Percentiles rank a stretch among this genome's conserved stretches.
phyloP scores from a whole-genome alignment of 2,113 vertebrate genomes.

The Prunella himalayana region DNA sequence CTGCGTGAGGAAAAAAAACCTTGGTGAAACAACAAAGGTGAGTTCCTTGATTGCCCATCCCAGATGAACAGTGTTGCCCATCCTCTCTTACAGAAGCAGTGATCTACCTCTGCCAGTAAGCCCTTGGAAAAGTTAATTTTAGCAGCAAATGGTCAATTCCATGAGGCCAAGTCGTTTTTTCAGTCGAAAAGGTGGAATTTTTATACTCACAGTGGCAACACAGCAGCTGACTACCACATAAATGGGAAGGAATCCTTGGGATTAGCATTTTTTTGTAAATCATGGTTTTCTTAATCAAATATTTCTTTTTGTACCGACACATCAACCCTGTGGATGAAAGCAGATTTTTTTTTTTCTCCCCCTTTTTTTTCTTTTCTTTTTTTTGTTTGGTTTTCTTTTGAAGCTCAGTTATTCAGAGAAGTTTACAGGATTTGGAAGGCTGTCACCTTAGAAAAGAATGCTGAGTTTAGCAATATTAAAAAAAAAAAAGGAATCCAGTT shows the following conservation, averaged over 20 bases:
- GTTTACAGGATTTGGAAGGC: conserved; percentile 64
- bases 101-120: conserved; percentile 79
- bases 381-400: neutral
- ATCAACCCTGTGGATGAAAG: conserved; percentile 68
- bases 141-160: conserved; percentile 62
- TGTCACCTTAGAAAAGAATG: conserved; percentile 53
- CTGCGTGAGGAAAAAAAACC: neutral
- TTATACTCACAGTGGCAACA: conserved; percentile 46
- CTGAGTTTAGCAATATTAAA: conserved; percentile 64
- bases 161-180: conserved; percentile 40
- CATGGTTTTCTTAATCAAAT: conserved; percentile 42
- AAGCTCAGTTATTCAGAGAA: conserved; percentile 57
- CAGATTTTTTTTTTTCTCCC: accelerated
- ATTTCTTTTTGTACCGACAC: conserved; percentile 59
- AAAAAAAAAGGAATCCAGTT: conserved; percentile 55
- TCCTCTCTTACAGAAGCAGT: conserved; percentile 68
- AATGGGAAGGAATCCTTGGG: conserved; percentile 54
- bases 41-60: conserved; percentile 45
- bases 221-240: conserved; percentile 63
- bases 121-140: conserved; percentile 60
- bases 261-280: conserved; percentile 61
- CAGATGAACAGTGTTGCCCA: conserved; percentile 50
- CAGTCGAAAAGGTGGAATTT: conserved; percentile 61
- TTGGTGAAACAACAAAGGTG: conserved; percentile 31
- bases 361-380: accelerated